Percentiles rank a stretch among this genome's conserved stretches.
phyloP scores from a whole-genome alignment of 2,888 invertebrate genomes.

The Morpho deidamia region DNA sequence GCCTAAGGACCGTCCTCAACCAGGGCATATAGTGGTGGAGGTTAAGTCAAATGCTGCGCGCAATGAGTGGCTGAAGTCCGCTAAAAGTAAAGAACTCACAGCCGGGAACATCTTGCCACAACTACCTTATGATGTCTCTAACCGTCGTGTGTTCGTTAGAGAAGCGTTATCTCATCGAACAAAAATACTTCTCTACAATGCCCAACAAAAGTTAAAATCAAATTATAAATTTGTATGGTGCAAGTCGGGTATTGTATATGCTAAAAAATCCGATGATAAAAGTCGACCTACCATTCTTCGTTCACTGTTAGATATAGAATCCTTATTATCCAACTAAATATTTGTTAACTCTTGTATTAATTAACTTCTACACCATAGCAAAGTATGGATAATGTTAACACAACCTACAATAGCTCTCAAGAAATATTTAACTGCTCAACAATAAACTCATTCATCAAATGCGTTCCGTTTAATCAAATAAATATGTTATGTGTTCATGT shows the following conservation, averaged over 20 bases:
- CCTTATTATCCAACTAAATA: too few species aligned
- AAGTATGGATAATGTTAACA: background rate
- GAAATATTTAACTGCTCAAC: slow-evolving; percentile 15
- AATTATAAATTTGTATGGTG: slow-evolving; percentile 24
- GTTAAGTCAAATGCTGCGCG: slow-evolving; percentile 16
- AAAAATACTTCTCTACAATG: slow-evolving; percentile 21
- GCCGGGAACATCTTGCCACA: slow-evolving; percentile 16
- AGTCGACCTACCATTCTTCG: too few species aligned
- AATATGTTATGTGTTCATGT: slow-evolving; percentile 19
- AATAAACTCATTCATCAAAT: slow-evolving; percentile 7
- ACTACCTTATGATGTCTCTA: too few species aligned
- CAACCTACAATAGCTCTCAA: background rate
- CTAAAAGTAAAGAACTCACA: slow-evolving; percentile 18
- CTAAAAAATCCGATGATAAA: slow-evolving; percentile 16
- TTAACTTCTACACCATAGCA: slow-evolving; percentile 8
- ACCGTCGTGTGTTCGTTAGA: slow-evolving; percentile 17
- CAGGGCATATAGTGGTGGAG: slow-evolving; percentile 5
- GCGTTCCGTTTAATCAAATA: slow-evolving; percentile 13
- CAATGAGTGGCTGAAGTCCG: slow-evolving; percentile 20
- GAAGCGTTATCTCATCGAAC: slow-evolving; percentile 23
- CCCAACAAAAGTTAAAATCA: slow-evolving; percentile 16
- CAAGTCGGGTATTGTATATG: slow-evolving; percentile 22
- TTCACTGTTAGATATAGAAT: too few species aligned
- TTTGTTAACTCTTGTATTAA: too few species aligned
- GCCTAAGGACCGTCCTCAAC: too few species aligned